Evolutionary conservation across 2,888 invertebrate genomes (phyloP).

Genomic region (Diogma glabrata): DNA sequence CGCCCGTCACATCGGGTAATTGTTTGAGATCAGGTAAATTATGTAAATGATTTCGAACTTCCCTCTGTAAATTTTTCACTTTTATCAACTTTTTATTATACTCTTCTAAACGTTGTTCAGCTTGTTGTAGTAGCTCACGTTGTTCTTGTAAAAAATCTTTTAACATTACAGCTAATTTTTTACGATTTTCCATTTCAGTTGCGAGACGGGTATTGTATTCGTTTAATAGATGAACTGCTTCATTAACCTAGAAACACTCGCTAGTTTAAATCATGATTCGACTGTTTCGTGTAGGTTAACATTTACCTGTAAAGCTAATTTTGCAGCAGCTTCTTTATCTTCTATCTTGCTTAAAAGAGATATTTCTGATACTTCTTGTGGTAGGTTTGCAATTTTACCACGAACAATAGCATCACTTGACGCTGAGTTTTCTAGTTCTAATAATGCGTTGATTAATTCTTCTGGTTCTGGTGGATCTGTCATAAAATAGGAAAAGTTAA

Average conservation of each 20-base stretch:
- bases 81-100: conserved; percentile 82
- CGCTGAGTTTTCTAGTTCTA: conserved; percentile 87
- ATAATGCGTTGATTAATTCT: conserved; percentile 71
- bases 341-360: conserved; percentile 73
- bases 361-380: conserved; percentile 89
- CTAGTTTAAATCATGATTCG: not conserved
- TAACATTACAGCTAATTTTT: conserved; percentile 75
- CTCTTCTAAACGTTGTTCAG: conserved; percentile 81
- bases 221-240: conserved; percentile 73
- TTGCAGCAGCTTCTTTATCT: conserved; percentile 70
- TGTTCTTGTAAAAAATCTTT: conserved; percentile 80
- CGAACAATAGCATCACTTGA: conserved; percentile 89
- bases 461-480: conserved; percentile 88
- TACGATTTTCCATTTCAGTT: conserved; percentile 81
- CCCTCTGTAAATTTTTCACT: conserved; percentile 73
- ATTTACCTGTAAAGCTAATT: conserved; percentile 67
- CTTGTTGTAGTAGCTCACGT: conserved; percentile 71
- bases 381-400: conserved; percentile 85
- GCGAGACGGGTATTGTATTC: conserved; percentile 81
- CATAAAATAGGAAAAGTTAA: conserved; percentile 35
- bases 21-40: conserved; percentile 88
- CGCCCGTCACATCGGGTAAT: conserved; percentile 84
- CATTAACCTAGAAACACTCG: conserved; percentile 51
- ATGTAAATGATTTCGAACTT: conserved; percentile 85
- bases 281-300: too few relatives aligned